phyloP scores from a whole-genome alignment of 2,797 vertebrate genomes.

The Hemibagrus guttatus region DNA sequence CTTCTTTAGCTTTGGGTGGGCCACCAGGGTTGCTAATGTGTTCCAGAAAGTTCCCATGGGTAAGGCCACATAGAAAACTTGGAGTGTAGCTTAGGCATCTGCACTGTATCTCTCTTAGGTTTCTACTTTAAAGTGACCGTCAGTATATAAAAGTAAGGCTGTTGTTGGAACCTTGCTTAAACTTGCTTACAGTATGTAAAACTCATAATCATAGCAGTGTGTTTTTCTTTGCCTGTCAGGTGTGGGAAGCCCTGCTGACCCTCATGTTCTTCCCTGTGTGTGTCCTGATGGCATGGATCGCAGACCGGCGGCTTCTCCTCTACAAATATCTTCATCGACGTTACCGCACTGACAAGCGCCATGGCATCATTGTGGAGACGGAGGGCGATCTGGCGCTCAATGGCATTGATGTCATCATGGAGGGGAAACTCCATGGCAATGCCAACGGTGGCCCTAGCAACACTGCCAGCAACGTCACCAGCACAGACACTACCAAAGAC shows the following conservation, averaged over 20 bases:
- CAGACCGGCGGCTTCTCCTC: conserved; percentile 90
- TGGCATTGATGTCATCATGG: conserved; percentile 82
- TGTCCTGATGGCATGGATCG: conserved; percentile 92
- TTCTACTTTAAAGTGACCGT: background rate
- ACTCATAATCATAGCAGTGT: background rate
- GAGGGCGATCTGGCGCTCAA: conserved; percentile 84
- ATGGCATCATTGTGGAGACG: conserved; percentile 91
- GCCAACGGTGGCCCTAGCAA: conserved; percentile 57
- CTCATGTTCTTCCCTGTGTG: conserved; percentile 92
- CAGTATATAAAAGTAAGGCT: background rate
- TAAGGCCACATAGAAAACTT: background rate
- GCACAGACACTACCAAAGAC: conserved; percentile 77
- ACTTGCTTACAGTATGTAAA: background rate
- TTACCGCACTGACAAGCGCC: conserved; percentile 90
- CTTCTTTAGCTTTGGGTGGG: background rate
- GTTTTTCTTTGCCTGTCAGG: conserved; percentile 62
- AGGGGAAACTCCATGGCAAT: conserved; percentile 63
- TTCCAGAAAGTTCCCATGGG: background rate
- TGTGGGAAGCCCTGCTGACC: conserved; percentile 91
- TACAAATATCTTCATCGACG: conserved; percentile 94
- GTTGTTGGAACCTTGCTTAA: background rate
- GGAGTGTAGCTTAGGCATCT: background rate
- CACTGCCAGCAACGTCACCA: conserved; percentile 65
- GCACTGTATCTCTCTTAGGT: too few species aligned
- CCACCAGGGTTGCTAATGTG: background rate